Base-by-base conservation (phyloP, 2,888 invertebrate species). In the Diarsia brunnea region DNA sequence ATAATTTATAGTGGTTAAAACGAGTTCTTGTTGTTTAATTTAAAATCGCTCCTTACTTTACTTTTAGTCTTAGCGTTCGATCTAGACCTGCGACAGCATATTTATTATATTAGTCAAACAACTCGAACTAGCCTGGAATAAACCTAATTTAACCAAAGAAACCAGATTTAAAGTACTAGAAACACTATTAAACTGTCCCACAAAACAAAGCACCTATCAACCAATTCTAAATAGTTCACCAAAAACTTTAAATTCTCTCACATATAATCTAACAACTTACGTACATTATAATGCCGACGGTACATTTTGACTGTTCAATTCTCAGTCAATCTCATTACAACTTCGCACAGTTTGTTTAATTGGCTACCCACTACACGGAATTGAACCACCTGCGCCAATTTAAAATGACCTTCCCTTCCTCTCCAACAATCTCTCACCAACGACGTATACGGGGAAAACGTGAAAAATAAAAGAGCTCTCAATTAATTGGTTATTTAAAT, bases 291-390 rank as follows among this genome's bases (percentile, higher is more conserved):
- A 84, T 76, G 78, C 84, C 73, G 53, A 76, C 72, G 73, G 82
- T 86, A 85, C 88, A 88, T 89, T 89, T 89, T 88, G 90, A 90
- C 88, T 89, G 90, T 89, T 91, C 90, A 91, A 89, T 89, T 89
- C 90, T 88, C 87, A 81, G 88, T 88, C 87, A 87, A 91, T 91
- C 91, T 91, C 91, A 91, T 91, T 91, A 91, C 89, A 91, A 91
- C 84, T 91, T 91, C 74, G 84, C 84, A 84, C 88, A 88, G 88
- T 91, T 90, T 90, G 91, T 91, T 91, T 91, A 91, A 91, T 91
- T 91, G 91, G 90, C 88, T 90, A 86, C 88, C 89, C 89, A 86
- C 79, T 85, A 90, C 87, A 82, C 85, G 84, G 84, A 87, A 88
- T 87, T 76, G 78, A 87, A 72, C 68, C 70, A 84, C 87, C 86